Evolutionary conservation across 2,113 vertebrate genomes (phyloP).

Genomic region (Hiodon alosoides): DNA sequence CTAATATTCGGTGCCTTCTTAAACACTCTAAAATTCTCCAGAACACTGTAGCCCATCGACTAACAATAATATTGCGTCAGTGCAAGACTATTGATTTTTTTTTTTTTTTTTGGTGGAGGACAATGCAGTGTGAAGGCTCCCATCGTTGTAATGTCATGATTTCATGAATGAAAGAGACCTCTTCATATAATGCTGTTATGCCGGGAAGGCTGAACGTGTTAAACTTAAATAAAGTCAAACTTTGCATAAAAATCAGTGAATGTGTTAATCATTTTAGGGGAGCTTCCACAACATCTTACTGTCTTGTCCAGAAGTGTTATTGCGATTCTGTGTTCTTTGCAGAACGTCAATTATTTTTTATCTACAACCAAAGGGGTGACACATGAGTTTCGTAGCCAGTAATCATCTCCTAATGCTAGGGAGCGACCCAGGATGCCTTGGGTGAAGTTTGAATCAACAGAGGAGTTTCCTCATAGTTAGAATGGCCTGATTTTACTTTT

Average conservation of each 20-base stretch:
- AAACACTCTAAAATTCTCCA: background rate
- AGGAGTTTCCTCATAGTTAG: background rate
- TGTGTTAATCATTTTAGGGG: background rate
- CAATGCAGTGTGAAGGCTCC: background rate
- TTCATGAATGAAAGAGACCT: slow-evolving; percentile 10
- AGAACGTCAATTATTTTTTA: too few relatives aligned
- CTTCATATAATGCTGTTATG: background rate
- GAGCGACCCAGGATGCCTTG: too few relatives aligned
- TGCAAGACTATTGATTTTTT: background rate
- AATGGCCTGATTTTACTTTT: slow-evolving; percentile 4
- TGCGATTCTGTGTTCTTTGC: too few relatives aligned
- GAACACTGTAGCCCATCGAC: background rate
- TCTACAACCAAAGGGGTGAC: too few relatives aligned
- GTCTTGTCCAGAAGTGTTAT: too few relatives aligned
- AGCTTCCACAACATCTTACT: background rate
- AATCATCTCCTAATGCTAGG: too few relatives aligned
- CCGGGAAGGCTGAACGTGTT: slow-evolving; percentile 5
- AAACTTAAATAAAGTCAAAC: slow-evolving; percentile 14
- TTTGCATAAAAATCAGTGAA: background rate
- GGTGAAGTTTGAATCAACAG: too few relatives aligned
- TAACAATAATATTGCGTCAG: background rate
- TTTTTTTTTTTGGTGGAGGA: background rate
- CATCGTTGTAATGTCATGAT: background rate
- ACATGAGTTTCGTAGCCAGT: too few relatives aligned
- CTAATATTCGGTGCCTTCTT: background rate